These are phyloP conservation scores for Allygus modestus DNA, from an alignment of 2,888 invertebrate genomes.

Conservation along the genomic window DNA sequence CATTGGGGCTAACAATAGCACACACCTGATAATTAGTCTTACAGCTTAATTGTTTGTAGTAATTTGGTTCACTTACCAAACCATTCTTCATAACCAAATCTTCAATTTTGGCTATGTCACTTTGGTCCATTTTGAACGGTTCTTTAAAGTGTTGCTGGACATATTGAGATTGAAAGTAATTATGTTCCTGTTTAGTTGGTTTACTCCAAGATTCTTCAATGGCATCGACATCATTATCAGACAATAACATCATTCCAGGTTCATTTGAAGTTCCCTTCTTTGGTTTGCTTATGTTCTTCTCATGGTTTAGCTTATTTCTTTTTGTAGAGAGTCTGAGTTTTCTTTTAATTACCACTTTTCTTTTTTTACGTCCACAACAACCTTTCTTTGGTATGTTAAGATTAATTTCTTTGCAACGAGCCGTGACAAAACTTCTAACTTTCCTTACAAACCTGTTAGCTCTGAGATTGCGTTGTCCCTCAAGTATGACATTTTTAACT, in stretches of 20 bases:
- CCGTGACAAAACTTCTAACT: not conserved
- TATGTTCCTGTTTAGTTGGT: not conserved
- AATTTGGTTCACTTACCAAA: not conserved
- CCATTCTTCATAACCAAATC: not conserved
- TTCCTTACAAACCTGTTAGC: conserved; percentile 1
- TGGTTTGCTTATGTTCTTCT: too few relatives aligned
- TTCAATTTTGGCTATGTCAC: not conserved
- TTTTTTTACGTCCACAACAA: conserved; percentile 1
- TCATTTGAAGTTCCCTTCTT: not conserved
- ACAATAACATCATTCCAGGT: not conserved
- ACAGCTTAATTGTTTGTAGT: not conserved
- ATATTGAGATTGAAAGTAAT: not conserved
- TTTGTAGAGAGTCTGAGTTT: not conserved
- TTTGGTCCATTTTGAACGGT: not conserved
- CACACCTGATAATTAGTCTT: not conserved
- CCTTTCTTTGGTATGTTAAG: not conserved
- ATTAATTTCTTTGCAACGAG: not conserved
- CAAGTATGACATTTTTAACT: not conserved
- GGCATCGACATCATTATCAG: not conserved
- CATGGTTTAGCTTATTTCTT: not conserved
- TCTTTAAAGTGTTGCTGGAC: not conserved
- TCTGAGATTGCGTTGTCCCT: not conserved
- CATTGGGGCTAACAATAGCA: not conserved
- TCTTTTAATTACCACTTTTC: not conserved
- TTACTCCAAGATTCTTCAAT: conserved; percentile 1